A percentile compares a stretch with the other conserved stretches of the same genome.
Conservation (phyloP, 1,140 invertebrate species). For the Drosophila suzukii region DNA sequence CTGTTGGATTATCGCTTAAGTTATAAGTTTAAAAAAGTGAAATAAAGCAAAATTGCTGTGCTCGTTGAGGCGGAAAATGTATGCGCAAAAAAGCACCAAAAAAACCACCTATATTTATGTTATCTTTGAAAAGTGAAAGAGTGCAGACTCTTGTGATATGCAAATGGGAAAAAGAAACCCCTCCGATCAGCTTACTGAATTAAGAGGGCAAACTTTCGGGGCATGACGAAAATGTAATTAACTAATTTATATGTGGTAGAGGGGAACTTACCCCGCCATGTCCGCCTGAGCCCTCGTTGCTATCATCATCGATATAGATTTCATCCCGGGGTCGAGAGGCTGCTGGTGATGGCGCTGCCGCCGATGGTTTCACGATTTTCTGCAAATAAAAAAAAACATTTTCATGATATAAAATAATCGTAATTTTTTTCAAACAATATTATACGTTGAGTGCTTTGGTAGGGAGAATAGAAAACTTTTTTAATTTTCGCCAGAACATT, state of each 20-base stretch:
- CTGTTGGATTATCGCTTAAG: neutral
- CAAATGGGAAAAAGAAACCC: slow-evolving; percentile 19
- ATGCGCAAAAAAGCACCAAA: neutral
- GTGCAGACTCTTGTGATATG: slow-evolving; percentile 17
- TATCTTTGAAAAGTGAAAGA: slow-evolving; percentile 6
- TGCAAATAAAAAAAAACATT: slow-evolving; percentile 54
- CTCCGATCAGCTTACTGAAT: slow-evolving; percentile 13
- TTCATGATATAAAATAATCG: slow-evolving; percentile 5
- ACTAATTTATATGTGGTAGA: slow-evolving; percentile 32
- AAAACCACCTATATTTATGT: slow-evolving; percentile 9
- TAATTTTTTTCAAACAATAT: slow-evolving; percentile 11
- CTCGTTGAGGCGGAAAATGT: neutral
- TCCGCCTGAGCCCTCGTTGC: slow-evolving; percentile 85
- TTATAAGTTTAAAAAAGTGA: neutral
- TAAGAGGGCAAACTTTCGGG: slow-evolving; percentile 18
- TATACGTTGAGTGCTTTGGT: slow-evolving; percentile 1
- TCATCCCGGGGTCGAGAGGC: slow-evolving; percentile 69
- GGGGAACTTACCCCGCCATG: slow-evolving; percentile 84
- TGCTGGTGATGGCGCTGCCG: slow-evolving; percentile 44
- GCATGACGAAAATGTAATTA: slow-evolving; percentile 25
- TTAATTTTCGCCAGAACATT: slow-evolving; percentile 58
- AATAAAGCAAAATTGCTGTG: neutral
- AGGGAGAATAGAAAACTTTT: slow-evolving; percentile 56
- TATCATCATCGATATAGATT: slow-evolving; percentile 85
- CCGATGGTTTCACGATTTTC: slow-evolving; percentile 74